Evolutionary conservation across 2,113 vertebrate genomes (phyloP).

Genomic region (Tinamus guttatus): DNA sequence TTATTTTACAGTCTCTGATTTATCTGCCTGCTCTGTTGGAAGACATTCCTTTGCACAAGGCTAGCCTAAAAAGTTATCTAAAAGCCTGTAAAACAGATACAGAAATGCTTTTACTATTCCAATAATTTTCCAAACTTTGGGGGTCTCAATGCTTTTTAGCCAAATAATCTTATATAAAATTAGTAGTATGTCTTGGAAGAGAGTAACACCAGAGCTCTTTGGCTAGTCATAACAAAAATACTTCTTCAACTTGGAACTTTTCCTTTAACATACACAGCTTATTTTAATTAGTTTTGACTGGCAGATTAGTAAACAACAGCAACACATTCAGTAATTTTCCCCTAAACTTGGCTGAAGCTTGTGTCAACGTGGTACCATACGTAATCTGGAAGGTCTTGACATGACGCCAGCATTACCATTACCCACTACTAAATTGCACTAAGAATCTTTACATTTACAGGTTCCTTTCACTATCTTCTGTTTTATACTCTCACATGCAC

Average conservation of each 20-base stretch:
- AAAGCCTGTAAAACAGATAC: background rate
- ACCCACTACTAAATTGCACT: background rate
- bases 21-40: background rate
- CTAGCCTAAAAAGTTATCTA: background rate
- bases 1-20: background rate
- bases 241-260: background rate
- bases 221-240: background rate
- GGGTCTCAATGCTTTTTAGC: background rate
- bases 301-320: background rate
- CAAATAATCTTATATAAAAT: background rate
- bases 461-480: background rate
- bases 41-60: background rate
- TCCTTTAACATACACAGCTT: background rate
- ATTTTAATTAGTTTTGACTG: background rate
- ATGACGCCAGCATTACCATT: background rate
- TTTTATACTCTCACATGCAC: background rate
- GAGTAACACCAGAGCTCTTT: background rate
- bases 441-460: background rate
- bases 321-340: background rate
- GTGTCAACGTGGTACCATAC: background rate
- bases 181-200: background rate
- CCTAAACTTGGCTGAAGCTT: background rate
- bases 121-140: background rate
- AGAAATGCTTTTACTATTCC: conserved; percentile 3
- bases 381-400: background rate